Evolutionary conservation across 2,113 vertebrate species (phyloP).

Genomic region (Melospiza melodia): DNA sequence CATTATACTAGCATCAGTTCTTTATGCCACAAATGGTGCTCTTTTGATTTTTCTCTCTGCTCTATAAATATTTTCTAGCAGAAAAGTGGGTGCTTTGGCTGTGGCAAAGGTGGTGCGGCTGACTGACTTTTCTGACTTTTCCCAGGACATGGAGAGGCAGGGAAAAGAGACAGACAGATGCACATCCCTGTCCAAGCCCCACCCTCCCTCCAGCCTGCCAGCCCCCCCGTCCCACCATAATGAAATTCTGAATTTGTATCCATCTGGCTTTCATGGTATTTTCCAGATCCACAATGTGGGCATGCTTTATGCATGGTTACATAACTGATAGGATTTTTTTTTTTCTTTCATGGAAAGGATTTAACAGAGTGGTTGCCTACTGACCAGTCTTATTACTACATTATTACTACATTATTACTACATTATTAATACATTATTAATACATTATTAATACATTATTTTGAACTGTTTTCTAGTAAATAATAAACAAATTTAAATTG

Average conservation of each 20-base stretch:
- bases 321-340: neutral
- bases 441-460: neutral
- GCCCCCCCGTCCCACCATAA: neutral
- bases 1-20: neutral
- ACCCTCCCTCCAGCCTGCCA: too few species aligned
- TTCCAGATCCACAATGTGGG: neutral
- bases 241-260: neutral
- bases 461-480: neutral
- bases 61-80: neutral
- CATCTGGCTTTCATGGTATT: neutral
- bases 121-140: neutral
- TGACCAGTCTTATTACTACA: neutral
- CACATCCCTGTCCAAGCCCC: rapidly evolving
- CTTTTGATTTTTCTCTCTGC: neutral
- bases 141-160: rapidly evolving
- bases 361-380: neutral
- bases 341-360: neutral
- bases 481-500: neutral
- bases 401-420: neutral
- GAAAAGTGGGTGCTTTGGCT: neutral
- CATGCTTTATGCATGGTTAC: neutral
- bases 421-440: neutral
- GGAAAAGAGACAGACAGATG: neutral
- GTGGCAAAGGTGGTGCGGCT: neutral
- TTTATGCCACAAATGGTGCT: neutral